These are phyloP conservation scores for Rhea pennata DNA, from an alignment of 2,113 vertebrate genomes.

Conservation along the genomic window DNA sequence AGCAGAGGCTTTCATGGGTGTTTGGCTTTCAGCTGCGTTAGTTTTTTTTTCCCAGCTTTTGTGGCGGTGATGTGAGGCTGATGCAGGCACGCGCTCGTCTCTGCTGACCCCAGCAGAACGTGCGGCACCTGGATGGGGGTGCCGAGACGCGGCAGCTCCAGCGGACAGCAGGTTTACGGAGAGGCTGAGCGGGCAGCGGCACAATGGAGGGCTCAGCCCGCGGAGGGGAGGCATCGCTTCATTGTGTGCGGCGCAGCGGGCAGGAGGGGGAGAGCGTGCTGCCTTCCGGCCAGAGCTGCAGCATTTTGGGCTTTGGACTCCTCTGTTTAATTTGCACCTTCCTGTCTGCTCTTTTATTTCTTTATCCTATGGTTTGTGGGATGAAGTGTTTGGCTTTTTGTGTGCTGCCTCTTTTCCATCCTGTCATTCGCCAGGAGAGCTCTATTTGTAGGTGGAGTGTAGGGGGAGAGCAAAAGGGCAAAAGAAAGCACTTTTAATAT, in stretches of 20 bases:
- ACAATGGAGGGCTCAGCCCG: conserved; percentile 53
- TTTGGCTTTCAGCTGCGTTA: not conserved
- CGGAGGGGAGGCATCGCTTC: not conserved
- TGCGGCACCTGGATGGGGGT: conserved; percentile 19
- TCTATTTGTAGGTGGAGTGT: not conserved
- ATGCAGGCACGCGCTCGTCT: not conserved
- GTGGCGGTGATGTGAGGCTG: not conserved
- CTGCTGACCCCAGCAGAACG: conserved; percentile 42
- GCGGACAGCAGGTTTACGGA: conserved; percentile 21
- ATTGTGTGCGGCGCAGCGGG: conserved; percentile 20
- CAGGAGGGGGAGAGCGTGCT: conserved; percentile 3
- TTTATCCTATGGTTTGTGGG: not conserved
- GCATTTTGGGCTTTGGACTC: not conserved
- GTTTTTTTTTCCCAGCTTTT: conserved; percentile 25
- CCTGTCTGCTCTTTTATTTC: not conserved
- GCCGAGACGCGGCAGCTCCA: not conserved
- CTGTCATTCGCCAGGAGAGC: not conserved
- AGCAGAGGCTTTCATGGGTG: not conserved
- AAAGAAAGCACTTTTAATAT: not conserved
- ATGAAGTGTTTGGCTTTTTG: not conserved
- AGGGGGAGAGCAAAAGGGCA: not conserved
- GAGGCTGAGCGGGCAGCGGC: conserved; percentile 18
- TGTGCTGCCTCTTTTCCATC: not conserved
- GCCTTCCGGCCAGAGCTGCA: not conserved
- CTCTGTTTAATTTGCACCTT: not conserved